Evolutionary conservation across 2,888 invertebrate species (phyloP).

Genomic region (Andrena flavipes): DNA sequence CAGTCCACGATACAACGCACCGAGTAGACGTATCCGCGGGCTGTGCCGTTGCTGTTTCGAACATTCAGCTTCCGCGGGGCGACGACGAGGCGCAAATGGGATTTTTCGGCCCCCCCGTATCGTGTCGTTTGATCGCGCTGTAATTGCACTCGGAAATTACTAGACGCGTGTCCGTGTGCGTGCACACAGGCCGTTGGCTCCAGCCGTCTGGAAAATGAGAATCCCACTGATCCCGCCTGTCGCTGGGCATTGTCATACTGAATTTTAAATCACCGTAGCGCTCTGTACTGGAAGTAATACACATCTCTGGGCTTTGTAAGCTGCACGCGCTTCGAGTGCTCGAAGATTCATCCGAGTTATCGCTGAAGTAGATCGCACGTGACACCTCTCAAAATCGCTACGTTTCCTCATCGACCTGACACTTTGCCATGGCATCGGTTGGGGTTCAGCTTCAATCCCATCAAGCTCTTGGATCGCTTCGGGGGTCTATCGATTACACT

Average conservation of each 20-base stretch:
- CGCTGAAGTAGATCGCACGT: background rate
- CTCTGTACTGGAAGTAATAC: background rate
- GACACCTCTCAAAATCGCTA: background rate
- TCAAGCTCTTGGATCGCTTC: background rate
- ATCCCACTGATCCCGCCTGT: conserved; percentile 14
- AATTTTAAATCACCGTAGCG: conserved; percentile 48
- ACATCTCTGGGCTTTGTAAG: too few relatives aligned
- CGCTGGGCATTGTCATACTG: conserved; percentile 41
- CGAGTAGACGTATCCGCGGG: conserved; percentile 13
- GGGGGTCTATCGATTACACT: conserved; percentile 21
- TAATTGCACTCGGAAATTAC: conserved; percentile 67
- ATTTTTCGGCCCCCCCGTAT: conserved; percentile 26
- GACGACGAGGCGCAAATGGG: conserved; percentile 50
- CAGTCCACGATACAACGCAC: conserved; percentile 53
- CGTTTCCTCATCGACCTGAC: background rate
- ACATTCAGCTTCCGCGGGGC: conserved; percentile 43
- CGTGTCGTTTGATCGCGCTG: conserved; percentile 61
- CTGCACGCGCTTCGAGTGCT: too few relatives aligned
- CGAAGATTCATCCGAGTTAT: background rate
- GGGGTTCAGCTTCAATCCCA: background rate
- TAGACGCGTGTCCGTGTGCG: conserved; percentile 5
- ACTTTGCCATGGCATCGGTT: background rate
- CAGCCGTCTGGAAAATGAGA: conserved; percentile 57
- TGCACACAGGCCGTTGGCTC: conserved; percentile 13
- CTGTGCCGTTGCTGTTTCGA: conserved; percentile 32